These are phyloP conservation scores for Peromyscus aztecus DNA, from an alignment of 2,797 vertebrate genomes.

Conservation along the genomic window DNA sequence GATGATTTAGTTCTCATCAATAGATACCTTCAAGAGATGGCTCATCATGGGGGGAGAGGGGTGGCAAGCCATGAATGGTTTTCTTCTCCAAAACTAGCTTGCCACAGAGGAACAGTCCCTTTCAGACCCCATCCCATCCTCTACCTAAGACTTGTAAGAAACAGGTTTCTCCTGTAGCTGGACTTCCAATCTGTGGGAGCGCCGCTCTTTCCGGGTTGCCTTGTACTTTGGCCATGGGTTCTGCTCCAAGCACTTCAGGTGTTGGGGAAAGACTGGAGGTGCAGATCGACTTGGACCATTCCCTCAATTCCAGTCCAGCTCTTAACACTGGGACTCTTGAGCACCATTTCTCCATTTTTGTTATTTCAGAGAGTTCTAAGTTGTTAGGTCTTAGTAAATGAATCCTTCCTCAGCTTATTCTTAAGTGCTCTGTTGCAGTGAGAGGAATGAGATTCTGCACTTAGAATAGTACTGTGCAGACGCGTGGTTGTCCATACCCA, in stretches of 20 bases:
- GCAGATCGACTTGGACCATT: not conserved
- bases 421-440: conserved; percentile 52
- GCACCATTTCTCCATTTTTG: conserved; percentile 1
- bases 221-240: not conserved
- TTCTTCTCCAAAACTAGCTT: not conserved
- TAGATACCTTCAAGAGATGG: not conserved
- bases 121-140: not conserved
- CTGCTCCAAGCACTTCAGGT: not conserved
- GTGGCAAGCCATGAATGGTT: not conserved
- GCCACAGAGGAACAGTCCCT: not conserved
- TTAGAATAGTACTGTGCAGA: not conserved
- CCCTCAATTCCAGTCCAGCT: not conserved
- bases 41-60: not conserved
- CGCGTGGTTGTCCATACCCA: not conserved
- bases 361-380: conserved; percentile 48
- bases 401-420: conserved; percentile 55
- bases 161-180: not conserved
- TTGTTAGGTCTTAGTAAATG: conserved; percentile 58
- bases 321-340: conserved; percentile 56
- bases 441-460: conserved; percentile 35
- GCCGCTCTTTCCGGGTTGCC: not conserved
- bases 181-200: not conserved
- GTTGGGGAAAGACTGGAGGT: not conserved
- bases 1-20: not conserved
- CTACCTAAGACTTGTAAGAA: not conserved